A percentile compares a stretch with the other conserved stretches of the same genome.
These are phyloP conservation scores for Chaetodon auriga DNA, from an alignment of 2,113 vertebrate genomes.

Conservation along the genomic window DNA sequence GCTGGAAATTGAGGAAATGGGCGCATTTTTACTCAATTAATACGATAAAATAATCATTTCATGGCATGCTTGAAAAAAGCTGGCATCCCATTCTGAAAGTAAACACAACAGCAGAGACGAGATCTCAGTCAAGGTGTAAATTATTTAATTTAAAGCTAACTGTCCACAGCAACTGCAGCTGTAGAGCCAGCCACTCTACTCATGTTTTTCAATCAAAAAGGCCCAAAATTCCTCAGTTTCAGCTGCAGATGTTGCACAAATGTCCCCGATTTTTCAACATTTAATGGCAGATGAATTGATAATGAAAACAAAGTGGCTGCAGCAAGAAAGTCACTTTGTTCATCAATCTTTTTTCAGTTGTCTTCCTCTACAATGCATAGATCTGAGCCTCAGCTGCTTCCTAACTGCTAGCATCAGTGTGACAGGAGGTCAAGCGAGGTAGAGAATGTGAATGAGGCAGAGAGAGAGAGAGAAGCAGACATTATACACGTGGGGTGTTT, in stretches of 20 bases:
- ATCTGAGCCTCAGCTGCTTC: conserved; percentile 52
- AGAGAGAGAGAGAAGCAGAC: conserved; percentile 46
- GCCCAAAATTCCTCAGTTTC: background rate
- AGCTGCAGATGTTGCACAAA: background rate
- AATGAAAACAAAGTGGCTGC: background rate
- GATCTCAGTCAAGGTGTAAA: background rate
- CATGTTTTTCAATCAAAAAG: background rate
- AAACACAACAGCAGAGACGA: background rate
- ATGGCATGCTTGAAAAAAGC: background rate
- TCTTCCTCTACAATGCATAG: background rate
- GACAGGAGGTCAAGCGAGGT: conserved; percentile 49
- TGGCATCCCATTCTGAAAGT: background rate
- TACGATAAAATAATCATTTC: background rate
- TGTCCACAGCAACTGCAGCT: background rate
- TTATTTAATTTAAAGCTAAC: background rate
- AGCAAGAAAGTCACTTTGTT: background rate
- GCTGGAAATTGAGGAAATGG: background rate
- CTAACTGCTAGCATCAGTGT: conserved; percentile 1
- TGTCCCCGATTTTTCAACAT: too few species aligned
- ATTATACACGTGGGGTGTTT: conserved; percentile 58
- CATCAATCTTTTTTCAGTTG: background rate
- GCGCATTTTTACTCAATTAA: background rate
- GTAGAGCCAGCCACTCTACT: too few species aligned
- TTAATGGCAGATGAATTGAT: background rate
- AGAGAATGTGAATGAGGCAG: conserved; percentile 44